Conservation (phyloP, 2,888 invertebrate genomes). For the Argyresthia albistria region DNA sequence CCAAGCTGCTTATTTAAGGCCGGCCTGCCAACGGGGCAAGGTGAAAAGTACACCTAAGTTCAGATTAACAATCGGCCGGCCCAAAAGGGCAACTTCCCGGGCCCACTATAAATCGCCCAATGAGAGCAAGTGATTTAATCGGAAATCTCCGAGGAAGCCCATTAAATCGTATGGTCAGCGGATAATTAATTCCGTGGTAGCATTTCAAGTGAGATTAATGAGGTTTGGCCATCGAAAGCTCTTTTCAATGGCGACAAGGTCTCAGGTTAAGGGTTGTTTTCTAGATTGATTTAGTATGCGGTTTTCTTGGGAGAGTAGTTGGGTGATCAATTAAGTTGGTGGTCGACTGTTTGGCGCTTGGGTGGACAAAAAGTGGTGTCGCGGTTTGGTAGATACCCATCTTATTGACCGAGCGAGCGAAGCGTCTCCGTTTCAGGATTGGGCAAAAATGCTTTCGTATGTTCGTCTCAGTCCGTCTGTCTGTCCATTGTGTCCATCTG, state of each 20-base stretch:
- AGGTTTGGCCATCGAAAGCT: constrained; percentile 37
- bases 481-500: too few relatives aligned
- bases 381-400: not conserved
- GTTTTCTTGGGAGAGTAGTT: too few relatives aligned
- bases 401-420: too few relatives aligned
- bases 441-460: too few relatives aligned
- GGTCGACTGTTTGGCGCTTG: too few relatives aligned
- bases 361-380: too few relatives aligned
- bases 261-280: not conserved
- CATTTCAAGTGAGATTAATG: constrained; percentile 66
- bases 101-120: constrained; percentile 65
- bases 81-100: constrained; percentile 32
- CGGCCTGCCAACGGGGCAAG: constrained; percentile 29
- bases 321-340: too few relatives aligned
- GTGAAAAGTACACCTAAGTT: constrained; percentile 62
- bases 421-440: too few relatives aligned
- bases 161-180: constrained; percentile 71
- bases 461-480: too few relatives aligned
- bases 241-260: constrained; percentile 31
- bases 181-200: constrained; percentile 70
- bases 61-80: constrained; percentile 54
- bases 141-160: constrained; percentile 65
- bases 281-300: constrained; percentile 15
- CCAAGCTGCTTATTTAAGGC: constrained; percentile 35
- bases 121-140: constrained; percentile 57